Evolutionary conservation across 2,113 vertebrate species (phyloP).

Genomic region (Odobenus rosmarus): DNA sequence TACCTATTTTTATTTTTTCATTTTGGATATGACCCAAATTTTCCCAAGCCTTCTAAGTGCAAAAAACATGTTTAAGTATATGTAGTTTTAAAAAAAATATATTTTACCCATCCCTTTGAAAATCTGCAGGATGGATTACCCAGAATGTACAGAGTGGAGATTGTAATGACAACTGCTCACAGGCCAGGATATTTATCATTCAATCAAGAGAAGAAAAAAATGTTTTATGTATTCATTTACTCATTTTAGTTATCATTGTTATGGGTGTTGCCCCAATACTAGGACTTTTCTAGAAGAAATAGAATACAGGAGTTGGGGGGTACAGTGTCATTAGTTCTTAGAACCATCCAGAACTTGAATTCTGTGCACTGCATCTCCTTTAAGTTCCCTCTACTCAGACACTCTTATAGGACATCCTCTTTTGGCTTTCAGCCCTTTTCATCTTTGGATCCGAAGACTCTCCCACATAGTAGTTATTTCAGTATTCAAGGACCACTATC

Average conservation of each 20-base stretch:
- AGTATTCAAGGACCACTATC: not conserved
- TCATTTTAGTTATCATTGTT: not conserved
- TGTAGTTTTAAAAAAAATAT: not conserved
- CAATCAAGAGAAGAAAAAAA: not conserved
- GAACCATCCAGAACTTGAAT: not conserved
- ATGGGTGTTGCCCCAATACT: not conserved
- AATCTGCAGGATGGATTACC: not conserved
- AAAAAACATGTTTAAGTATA: not conserved
- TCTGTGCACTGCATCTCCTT: not conserved
- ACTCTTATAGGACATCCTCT: not conserved
- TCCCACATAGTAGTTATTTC: not conserved
- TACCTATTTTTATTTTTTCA: constrained; percentile 19
- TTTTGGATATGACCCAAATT: constrained; percentile 25
- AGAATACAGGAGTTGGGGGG: not conserved
- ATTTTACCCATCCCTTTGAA: not conserved
- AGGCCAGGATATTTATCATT: not conserved
- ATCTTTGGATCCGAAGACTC: not conserved
- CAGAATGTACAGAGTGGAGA: not conserved
- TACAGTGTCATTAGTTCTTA: not conserved
- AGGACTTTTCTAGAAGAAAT: not conserved
- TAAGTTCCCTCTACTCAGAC: not conserved
- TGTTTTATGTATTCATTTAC: not conserved
- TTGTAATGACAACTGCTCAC: not conserved
- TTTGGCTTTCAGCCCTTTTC: not conserved
- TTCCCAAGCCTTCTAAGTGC: not conserved